Evolutionary conservation across 2,113 vertebrate genomes (phyloP), one percentile per base, ranked within the genome.

Genomic region (Periophthalmodon schlosseri): DNA sequence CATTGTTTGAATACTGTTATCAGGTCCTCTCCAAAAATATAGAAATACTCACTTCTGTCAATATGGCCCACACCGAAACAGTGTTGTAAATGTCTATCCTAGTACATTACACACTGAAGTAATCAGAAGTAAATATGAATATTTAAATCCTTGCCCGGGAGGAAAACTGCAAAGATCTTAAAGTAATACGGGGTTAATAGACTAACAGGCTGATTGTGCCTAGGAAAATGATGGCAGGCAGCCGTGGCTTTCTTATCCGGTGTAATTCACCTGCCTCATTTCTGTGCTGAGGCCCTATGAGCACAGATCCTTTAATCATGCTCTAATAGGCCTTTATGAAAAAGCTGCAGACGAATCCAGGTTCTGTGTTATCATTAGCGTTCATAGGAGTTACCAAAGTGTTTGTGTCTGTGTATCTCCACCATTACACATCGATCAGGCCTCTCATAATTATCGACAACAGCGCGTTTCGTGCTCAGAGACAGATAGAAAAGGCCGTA

Each of bases 281-380:
- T 88, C 84, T 72, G 74, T 74, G 90, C 77, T 61, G 77, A 85
- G 79, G 81, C 82, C 87, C 82, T 83, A 76, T 79, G 85, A 88
- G 85, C 86, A 85, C 72, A 85, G 86, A 88, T 87, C 87, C 89
- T 92, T 92, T 92, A 92, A 92, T 92, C 91, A 91, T 90, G 74
- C 61, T 44, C 88, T 92, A 91, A 92, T 91, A 90, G 86, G 88
- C 84, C 88, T 88, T 92, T 91, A 89, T 91, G 90, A 91, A 91
- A 89, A 87, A 86, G 83, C 90, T 81, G 85, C 86, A 92, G 88
- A 92, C 91, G 90, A 90, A 91, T 91, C 89, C 87, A 86, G 78
- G 81, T 84, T 81, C 75, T 88, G 82, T 84, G 80, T 90, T 90
- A 86, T 91, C 89, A 87, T 88, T 83, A 88, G 83, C 83, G 81